Evolutionary conservation across 2,888 invertebrate genomes (phyloP).

Genomic region (Drosophila austrosaltans): DNA sequence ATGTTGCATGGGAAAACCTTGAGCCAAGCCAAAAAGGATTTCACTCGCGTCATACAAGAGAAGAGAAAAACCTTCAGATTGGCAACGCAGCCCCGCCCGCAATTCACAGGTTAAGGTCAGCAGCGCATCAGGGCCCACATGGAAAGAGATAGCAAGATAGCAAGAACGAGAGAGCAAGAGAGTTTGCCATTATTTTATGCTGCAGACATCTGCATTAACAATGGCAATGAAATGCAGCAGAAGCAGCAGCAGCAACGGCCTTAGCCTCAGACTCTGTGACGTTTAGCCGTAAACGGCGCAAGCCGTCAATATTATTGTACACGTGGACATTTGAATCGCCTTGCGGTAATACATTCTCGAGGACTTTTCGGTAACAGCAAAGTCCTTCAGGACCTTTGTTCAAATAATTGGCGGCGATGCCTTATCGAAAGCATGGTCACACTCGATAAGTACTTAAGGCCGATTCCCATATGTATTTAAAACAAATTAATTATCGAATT

Average conservation of each 20-base stretch:
- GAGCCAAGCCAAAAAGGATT: slow-evolving; percentile 39
- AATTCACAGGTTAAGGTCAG: slow-evolving; percentile 68
- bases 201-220: slow-evolving; percentile 68
- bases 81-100: slow-evolving; percentile 24
- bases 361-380: too few relatives aligned
- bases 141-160: slow-evolving; percentile 3
- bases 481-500: too few relatives aligned
- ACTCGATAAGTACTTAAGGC: too few relatives aligned
- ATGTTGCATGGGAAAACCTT: slow-evolving; percentile 12
- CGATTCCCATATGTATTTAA: too few relatives aligned
- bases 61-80: slow-evolving; percentile 47
- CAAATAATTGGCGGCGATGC: too few relatives aligned
- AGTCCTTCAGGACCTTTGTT: too few relatives aligned
- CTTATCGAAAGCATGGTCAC: too few relatives aligned
- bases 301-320: too few relatives aligned
- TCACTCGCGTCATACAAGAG: slow-evolving; percentile 54
- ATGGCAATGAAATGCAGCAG: slow-evolving; percentile 66
- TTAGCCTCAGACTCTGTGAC: slow-evolving; percentile 44
- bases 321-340: too few relatives aligned
- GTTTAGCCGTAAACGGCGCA: slow-evolving; percentile 65
- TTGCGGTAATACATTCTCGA: too few relatives aligned
- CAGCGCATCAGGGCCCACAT: slow-evolving; percentile 34
- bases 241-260: slow-evolving; percentile 18
- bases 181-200: slow-evolving; percentile 60
- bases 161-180: slow-evolving; percentile 18